Conservation (phyloP, 2,113 vertebrate species). For the Oreochromis aureus region DNA sequence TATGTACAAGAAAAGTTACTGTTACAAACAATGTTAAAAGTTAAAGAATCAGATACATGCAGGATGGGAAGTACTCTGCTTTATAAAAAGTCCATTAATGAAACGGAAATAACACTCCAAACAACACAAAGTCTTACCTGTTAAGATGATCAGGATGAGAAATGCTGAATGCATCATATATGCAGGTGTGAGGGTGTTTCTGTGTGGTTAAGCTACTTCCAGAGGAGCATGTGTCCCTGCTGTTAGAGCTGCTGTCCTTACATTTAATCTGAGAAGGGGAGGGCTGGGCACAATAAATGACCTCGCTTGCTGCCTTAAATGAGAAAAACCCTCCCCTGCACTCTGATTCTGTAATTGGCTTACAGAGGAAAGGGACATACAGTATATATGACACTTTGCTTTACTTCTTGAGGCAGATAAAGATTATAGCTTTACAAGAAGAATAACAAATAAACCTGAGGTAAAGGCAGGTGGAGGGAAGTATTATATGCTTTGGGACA, state of each 20-base stretch:
- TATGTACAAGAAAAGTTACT: neutral
- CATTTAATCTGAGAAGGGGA: neutral
- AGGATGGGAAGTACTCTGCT: neutral
- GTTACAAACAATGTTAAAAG: neutral
- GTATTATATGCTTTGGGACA: neutral
- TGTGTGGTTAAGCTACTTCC: neutral
- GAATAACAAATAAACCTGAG: neutral
- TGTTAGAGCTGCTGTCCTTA: neutral
- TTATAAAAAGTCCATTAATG: neutral
- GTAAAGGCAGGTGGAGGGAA: neutral
- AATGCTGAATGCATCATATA: constrained; percentile 12
- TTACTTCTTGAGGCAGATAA: neutral
- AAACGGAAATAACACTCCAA: neutral
- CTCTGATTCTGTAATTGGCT: neutral
- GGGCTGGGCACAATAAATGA: neutral
- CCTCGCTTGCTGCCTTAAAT: neutral
- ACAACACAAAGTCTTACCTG: constrained; percentile 36
- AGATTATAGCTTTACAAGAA: neutral
- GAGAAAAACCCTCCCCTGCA: constrained; percentile 4
- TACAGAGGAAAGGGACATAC: neutral
- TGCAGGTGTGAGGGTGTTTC: neutral
- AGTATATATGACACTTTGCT: neutral
- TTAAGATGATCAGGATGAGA: constrained; percentile 30
- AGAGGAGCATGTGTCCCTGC: neutral
- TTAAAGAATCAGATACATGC: neutral